Conservation (phyloP, 2,888 invertebrate genomes). For the Aethes cnicana region DNA sequence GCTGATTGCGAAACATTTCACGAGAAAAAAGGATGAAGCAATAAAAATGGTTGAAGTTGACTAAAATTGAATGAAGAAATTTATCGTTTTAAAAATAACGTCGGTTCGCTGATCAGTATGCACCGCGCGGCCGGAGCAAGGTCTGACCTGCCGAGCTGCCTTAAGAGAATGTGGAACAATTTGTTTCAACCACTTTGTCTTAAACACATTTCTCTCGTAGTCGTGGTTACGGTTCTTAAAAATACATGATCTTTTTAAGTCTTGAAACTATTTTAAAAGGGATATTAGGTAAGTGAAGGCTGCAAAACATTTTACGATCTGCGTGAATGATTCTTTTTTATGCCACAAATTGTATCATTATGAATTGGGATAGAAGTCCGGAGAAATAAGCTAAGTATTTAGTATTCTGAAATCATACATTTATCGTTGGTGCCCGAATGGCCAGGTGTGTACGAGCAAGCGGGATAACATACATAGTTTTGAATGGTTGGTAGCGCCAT, state of each 20-base stretch:
- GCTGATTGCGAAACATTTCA: not conserved
- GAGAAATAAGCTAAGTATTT: not conserved
- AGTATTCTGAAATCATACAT: conserved; percentile 7
- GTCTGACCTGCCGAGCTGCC: conserved; percentile 19
- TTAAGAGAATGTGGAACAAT: conserved; percentile 29
- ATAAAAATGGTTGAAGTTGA: not conserved
- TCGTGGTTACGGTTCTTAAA: no score
- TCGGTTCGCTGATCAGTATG: conserved; percentile 23
- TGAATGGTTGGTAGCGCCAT: not conserved
- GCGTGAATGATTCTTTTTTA: no score
- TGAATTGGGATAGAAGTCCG: no score
- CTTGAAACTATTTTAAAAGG: no score
- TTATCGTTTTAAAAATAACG: conserved; percentile 20
- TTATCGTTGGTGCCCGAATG: conserved; percentile 6
- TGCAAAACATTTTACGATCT: no score
- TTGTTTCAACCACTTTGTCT: conserved; percentile 28
- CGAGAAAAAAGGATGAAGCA: not conserved
- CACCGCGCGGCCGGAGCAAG: conserved; percentile 20
- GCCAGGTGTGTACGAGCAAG: not conserved
- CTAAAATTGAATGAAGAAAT: conserved; percentile 19
- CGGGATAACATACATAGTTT: not conserved
- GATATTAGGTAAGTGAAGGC: no score
- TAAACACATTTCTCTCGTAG: conserved; percentile 20
- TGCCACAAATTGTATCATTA: no score
- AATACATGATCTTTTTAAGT: no score